These are phyloP conservation scores for Probosciger aterrimus DNA, from an alignment of 2,113 vertebrate species.

Conservation along the genomic window DNA sequence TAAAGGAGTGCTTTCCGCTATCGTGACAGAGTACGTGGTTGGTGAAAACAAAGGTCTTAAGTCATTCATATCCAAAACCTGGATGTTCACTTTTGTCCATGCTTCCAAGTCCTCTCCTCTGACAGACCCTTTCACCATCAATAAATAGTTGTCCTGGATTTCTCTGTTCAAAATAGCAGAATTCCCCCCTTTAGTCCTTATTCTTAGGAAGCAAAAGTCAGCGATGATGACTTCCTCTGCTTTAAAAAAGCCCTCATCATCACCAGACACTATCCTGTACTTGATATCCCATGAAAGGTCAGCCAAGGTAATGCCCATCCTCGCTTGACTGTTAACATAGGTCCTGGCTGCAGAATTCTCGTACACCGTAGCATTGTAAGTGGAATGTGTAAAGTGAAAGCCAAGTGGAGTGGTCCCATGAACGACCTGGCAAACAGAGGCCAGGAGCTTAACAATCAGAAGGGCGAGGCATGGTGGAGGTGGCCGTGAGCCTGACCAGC, in stretches of 20 bases:
- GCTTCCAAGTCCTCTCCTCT: constrained; percentile 92
- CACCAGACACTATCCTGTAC: constrained; percentile 94
- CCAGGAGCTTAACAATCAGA: constrained; percentile 77
- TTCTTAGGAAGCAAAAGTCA: constrained; percentile 96
- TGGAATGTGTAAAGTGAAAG: constrained; percentile 88
- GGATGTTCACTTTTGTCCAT: constrained; percentile 94
- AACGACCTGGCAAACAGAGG: constrained; percentile 73
- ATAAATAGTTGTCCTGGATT: constrained; percentile 94
- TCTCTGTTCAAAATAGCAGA: constrained; percentile 96
- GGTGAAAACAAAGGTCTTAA: constrained; percentile 98
- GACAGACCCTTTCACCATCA: constrained; percentile 91
- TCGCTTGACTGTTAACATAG: constrained; percentile 89
- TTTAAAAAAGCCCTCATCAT: constrained; percentile 97
- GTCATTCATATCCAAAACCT: constrained; percentile 98
- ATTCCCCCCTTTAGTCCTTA: constrained; percentile 97
- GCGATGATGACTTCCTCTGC: constrained; percentile 93
- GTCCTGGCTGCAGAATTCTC: constrained; percentile 97
- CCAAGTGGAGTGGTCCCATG: constrained; percentile 70
- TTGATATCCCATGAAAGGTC: constrained; percentile 94
- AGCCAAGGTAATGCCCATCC: constrained; percentile 89
- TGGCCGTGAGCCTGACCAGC: constrained; percentile 81
- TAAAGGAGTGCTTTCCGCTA: constrained; percentile 92
- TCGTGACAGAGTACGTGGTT: constrained; percentile 93
- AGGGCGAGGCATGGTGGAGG: constrained; percentile 76
- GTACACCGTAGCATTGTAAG: constrained; percentile 90